Evolutionary conservation across 2,888 invertebrate species (phyloP), one percentile per base, ranked within the genome.

Genomic region (Apodemia mormo): DNA sequence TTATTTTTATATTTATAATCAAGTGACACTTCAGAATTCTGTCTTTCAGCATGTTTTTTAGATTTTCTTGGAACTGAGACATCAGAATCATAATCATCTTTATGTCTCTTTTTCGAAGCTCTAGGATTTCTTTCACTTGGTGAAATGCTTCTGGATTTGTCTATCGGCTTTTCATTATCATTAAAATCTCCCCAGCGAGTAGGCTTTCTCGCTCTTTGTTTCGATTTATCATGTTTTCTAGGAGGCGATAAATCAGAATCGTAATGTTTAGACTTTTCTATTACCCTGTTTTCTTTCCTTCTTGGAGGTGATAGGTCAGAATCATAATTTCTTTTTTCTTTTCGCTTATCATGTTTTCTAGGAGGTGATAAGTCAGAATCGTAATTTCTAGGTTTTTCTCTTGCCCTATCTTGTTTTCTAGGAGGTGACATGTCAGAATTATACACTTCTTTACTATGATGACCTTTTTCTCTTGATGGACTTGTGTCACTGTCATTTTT

Each of bases 401-500:
- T 58, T n/a, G 1, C 33, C 0, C 54, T 29, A 14, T 69, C 68
- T 29, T 66, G 29, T 22, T 54, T 68, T 30, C 54, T 68, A 4
- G 54, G 65, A 2, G 68, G 65, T 43, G 65, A 65, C 14, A 29
- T 52, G 40, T 73, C 72, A 37, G 68, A 68, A 64, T 68, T 66
- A 30, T 58, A 67, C 45, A 10, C 61, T 68, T 68, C 65, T 56
- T 68, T 68, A 33, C 49, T 22, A 29, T 43, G 40, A 29, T 43
- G 40, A 54, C 70, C 73, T 78, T 75, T 71, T 67, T 75, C 84
- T 76, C 87, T 85, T 0, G 86, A 87, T n/a, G 90, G 92, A 72
- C 91, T 92, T 56, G 83, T 74, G 75, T 93, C 91, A 79, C 85
- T 88, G 56, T 89, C 89, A 73, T 84, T 85, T 7, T 66, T 61